These are phyloP conservation scores for Urocyon cinereoargenteus DNA, from an alignment of 2,797 vertebrate species.

Conservation along the genomic window DNA sequence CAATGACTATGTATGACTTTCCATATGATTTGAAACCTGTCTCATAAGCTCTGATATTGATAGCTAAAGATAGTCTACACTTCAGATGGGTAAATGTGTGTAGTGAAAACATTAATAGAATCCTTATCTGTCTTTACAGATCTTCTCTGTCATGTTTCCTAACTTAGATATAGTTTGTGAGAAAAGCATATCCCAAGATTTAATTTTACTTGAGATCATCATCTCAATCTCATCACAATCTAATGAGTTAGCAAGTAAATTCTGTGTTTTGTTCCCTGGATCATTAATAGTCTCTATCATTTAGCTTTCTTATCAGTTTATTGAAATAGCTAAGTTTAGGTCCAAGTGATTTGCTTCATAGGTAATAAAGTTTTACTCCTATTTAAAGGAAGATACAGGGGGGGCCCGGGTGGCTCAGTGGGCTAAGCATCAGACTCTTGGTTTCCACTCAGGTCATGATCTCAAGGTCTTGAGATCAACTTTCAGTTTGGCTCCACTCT, in stretches of 20 bases:
- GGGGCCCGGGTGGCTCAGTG: not conserved
- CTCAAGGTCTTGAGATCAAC: not conserved
- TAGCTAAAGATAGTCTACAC: not conserved
- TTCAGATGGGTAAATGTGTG: not conserved
- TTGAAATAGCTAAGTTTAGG: not conserved
- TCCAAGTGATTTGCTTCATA: not conserved
- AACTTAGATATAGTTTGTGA: not conserved
- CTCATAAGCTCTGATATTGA: not conserved
- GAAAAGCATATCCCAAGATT: not conserved
- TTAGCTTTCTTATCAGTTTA: not conserved
- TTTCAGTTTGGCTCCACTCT: not conserved
- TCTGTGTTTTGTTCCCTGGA: not conserved
- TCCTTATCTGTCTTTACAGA: not conserved
- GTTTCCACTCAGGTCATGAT: not conserved
- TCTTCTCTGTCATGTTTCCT: not conserved
- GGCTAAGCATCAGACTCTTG: not conserved
- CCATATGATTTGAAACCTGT: not conserved
- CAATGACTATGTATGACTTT: not conserved
- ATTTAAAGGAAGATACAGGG: not conserved
- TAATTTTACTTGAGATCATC: constrained; percentile 26
- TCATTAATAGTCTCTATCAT: not conserved
- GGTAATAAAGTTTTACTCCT: not conserved
- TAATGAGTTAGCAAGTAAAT: not conserved
- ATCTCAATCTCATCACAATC: not conserved
- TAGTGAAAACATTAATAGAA: not conserved